These are phyloP conservation scores for Manis crassicaudata DNA, from an alignment of 2,797 vertebrate species.

Conservation along the genomic window DNA sequence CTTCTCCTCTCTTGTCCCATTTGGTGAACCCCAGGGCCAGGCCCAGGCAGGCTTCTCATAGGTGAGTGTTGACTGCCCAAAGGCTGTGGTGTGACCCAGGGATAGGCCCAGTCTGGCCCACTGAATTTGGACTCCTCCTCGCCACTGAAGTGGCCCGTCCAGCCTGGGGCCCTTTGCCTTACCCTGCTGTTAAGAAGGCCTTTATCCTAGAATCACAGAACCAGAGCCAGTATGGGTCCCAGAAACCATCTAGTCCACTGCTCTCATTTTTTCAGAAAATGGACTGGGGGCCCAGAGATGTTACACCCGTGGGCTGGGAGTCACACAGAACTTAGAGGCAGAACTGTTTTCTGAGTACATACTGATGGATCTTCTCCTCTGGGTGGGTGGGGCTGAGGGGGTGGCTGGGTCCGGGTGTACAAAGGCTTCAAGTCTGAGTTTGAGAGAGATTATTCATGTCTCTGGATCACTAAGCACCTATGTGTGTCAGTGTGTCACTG, in stretches of 20 bases:
- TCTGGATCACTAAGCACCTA: neutral
- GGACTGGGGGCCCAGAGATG: neutral
- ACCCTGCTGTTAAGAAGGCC: neutral
- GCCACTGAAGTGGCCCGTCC: neutral
- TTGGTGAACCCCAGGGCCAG: neutral
- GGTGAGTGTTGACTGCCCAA: neutral
- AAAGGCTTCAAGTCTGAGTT: neutral
- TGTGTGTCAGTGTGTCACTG: slow-evolving; percentile 74
- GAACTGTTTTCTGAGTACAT: neutral
- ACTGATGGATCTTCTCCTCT: neutral
- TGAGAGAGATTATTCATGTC: neutral
- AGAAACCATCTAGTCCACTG: neutral
- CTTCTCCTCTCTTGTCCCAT: neutral
- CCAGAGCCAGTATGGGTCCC: neutral
- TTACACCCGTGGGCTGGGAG: neutral
- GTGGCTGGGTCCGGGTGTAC: neutral
- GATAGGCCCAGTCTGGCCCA: neutral
- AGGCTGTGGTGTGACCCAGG: neutral
- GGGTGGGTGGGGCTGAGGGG: neutral
- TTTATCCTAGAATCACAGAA: neutral
- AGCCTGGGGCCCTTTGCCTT: neutral
- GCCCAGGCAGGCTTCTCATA: neutral
- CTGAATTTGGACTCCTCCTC: neutral
- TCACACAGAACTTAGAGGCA: neutral
- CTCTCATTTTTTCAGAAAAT: neutral